Percentiles rank a stretch among this genome's conserved stretches.
Conservation (phyloP, 1,140 invertebrate genomes). For the Macrotrachela quadricornifera region DNA sequence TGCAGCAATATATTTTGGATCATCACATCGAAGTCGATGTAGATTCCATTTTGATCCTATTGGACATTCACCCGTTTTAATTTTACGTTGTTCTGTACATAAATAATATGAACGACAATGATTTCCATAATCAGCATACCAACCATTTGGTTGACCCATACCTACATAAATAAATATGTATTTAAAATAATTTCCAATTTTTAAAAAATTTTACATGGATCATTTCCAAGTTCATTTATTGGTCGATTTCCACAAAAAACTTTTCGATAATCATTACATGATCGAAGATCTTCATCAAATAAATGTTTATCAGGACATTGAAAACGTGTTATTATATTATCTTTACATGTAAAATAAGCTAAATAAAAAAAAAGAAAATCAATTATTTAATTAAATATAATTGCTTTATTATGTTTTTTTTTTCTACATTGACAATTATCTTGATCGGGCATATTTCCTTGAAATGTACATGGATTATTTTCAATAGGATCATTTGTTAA, state of each 20-base stretch:
- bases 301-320: slow-evolving; percentile 4
- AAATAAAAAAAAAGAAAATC: background rate
- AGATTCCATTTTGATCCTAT: slow-evolving; percentile 6
- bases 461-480: slow-evolving; percentile 1
- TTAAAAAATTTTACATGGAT: background rate
- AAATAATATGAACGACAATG: slow-evolving; percentile 4
- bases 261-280: slow-evolving; percentile 1
- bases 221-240: background rate
- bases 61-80: slow-evolving; percentile 8
- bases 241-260: slow-evolving; percentile 8
- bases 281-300: slow-evolving; percentile 2
- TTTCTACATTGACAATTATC: slow-evolving; percentile 5
- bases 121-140: slow-evolving; percentile 6
- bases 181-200: too few species aligned
- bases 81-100: background rate
- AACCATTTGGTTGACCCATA: background rate
- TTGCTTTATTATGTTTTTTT: background rate
- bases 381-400: background rate
- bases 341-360: too few species aligned
- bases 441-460: slow-evolving; percentile 1
- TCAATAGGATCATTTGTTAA: background rate
- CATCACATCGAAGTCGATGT: slow-evolving; percentile 4
- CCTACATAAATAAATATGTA: background rate
- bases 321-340: too few species aligned
- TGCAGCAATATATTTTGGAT: background rate